These are phyloP conservation scores for Drosophila koepferae DNA, from an alignment of 2,888 invertebrate species.

Conservation along the genomic window DNA sequence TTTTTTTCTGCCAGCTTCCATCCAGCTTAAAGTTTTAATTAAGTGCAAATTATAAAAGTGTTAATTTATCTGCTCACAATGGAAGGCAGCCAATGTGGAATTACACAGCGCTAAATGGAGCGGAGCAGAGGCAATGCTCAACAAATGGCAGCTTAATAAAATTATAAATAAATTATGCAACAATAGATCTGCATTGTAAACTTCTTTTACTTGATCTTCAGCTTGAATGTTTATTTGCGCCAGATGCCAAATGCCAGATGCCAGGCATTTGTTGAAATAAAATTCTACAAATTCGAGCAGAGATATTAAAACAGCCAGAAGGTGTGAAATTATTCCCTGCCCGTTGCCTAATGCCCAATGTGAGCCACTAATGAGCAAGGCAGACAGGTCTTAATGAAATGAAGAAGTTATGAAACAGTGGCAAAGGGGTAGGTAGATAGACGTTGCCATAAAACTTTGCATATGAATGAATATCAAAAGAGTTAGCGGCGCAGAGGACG, in stretches of 20 bases:
- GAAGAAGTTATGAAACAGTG: constrained; percentile 39
- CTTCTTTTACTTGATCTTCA: too few relatives aligned
- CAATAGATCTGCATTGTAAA: neutral
- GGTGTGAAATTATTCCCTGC: neutral
- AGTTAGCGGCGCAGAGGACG: neutral
- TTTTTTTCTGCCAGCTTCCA: neutral
- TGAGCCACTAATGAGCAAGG: constrained; percentile 55
- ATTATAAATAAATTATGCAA: neutral
- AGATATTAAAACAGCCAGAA: constrained; percentile 30
- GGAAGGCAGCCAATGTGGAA: constrained; percentile 9
- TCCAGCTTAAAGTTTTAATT: constrained; percentile 68
- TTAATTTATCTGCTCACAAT: constrained; percentile 42
- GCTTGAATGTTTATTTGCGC: neutral
- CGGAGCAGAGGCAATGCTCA: too few relatives aligned
- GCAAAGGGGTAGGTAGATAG: constrained; percentile 12
- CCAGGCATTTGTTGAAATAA: constrained; percentile 64
- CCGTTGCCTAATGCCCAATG: constrained; percentile 16
- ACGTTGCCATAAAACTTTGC: constrained; percentile 63
- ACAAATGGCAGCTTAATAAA: neutral
- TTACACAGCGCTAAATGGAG: neutral
- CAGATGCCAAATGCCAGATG: neutral
- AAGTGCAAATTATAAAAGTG: constrained; percentile 78
- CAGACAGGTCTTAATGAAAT: constrained; percentile 37
- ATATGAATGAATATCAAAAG: constrained; percentile 60
- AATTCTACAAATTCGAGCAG: constrained; percentile 51